A percentile compares a stretch with the other conserved stretches of the same genome.
Conservation (phyloP, 1,140 invertebrate genomes). For the Drosophila mojavensis region DNA sequence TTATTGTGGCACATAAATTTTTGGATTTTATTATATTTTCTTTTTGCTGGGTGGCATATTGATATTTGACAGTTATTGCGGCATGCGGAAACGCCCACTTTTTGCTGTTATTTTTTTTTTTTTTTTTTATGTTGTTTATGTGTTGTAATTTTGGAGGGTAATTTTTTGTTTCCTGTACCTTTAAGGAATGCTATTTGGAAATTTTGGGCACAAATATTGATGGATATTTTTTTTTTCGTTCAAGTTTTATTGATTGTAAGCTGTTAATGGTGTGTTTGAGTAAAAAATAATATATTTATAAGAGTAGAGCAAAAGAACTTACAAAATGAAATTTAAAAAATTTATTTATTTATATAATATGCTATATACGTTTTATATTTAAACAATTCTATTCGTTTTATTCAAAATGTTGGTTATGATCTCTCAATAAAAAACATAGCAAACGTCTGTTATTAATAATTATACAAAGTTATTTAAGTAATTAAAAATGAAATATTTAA, state of each 20-base stretch:
- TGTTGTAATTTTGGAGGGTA: slow-evolving; percentile 38
- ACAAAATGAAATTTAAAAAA: too few relatives aligned
- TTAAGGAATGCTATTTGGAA: slow-evolving; percentile 23
- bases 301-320: background rate
- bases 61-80: slow-evolving; percentile 76
- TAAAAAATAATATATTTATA: background rate
- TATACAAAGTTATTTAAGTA: too few relatives aligned
- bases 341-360: too few relatives aligned
- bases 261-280: background rate
- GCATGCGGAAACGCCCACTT: slow-evolving; percentile 69
- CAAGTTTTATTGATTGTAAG: slow-evolving; percentile 23
- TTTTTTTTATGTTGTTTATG: slow-evolving; percentile 61
- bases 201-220: slow-evolving; percentile 12
- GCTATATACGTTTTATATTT: too few relatives aligned
- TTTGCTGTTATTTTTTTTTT: slow-evolving; percentile 40
- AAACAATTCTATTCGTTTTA: too few relatives aligned
- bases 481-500: too few relatives aligned
- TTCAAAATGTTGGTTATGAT: too few relatives aligned
- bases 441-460: too few relatives aligned
- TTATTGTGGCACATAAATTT: slow-evolving; percentile 76
- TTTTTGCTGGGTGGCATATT: slow-evolving; percentile 45
- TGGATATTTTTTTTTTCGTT: slow-evolving; percentile 3
- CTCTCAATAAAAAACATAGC: too few relatives aligned
- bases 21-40: slow-evolving; percentile 67
- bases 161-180: background rate